Evolutionary conservation across 1,140 invertebrate species (phyloP), one percentile per base, ranked within the genome.

Genomic region (Hydropsyche tenuis): DNA sequence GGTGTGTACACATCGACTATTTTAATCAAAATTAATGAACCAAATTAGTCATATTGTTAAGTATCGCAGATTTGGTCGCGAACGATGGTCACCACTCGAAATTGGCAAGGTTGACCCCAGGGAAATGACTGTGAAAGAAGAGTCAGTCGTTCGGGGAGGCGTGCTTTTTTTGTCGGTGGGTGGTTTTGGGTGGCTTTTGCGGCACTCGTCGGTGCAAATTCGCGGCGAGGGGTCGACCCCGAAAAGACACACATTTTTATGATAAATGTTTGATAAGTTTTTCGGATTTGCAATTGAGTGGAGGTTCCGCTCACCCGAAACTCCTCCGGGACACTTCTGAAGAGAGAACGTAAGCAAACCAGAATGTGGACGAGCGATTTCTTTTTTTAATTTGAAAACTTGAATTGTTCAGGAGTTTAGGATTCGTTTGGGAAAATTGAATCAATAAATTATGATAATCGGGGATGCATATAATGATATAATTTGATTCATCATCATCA

Each of bases 251-350:
- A 74, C 73, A 70, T 76, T 76, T 76, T 74, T 72, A 66, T 76
- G 72, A 74, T 73, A 76, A 76, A 74, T 74, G 75, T 72, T 76
- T 76, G 72, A 74, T 72, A 76, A 76, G 75, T 73, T 74, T 68
- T 73, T 65, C 56, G 75, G 75, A 74, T 76, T 76, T 72, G 62
- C 27, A 62, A 72, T 73, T 73, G 72, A 73, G 56, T 62, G 72
- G 68, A 60, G 62, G 25, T 73, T 71, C 69, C 30, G 45, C 23
- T 64, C 60, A 25, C n/a, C 16, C 18, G 37, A 43, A 68, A 51
- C 20, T 51, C 60, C 60, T 27, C n/a, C 23, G 25, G 68, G 46
- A 16, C 27, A 42, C 65, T 11, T 18, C 9, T 48, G 23, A 30
- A 3, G 22, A 6, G n/a, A 25, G 23, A 23, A 20, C 23, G 56